Evolutionary conservation across 2,113 vertebrate genomes (phyloP).

Genomic region (Campylorhamphus procurvoides): DNA sequence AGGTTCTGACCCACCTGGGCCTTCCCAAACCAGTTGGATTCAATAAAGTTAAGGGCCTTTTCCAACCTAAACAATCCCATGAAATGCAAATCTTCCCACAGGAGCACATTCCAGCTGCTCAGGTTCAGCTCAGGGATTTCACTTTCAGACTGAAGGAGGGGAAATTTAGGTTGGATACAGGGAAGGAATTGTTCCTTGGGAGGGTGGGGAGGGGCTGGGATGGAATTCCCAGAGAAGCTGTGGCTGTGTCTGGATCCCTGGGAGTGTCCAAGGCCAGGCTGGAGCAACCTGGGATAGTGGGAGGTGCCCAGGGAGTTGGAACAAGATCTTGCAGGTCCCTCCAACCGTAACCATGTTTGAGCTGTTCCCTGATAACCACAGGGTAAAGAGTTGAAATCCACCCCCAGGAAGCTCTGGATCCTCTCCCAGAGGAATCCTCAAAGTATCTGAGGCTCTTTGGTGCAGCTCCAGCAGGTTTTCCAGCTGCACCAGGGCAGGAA

Average conservation of each 20-base stretch:
- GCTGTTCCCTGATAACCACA: not conserved
- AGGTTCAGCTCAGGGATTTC: not conserved
- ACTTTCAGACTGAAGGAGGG: no score
- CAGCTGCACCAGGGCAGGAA: not conserved
- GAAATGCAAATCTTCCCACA: rapidly evolving
- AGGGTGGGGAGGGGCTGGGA: not conserved
- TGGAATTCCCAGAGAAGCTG: not conserved
- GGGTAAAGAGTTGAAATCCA: not conserved
- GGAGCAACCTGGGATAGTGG: rapidly evolving
- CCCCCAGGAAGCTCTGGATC: not conserved
- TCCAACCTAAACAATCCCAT: not conserved
- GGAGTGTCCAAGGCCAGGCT: not conserved
- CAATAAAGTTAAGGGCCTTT: not conserved
- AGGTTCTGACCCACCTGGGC: not conserved
- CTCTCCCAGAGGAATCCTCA: not conserved
- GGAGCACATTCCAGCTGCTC: rapidly evolving
- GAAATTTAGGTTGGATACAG: not conserved
- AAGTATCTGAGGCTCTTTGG: not conserved
- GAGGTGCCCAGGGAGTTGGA: no score
- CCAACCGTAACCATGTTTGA: rapidly evolving
- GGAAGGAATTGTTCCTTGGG: not conserved
- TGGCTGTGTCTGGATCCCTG: not conserved
- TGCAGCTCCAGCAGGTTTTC: not conserved
- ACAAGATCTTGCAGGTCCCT: not conserved
- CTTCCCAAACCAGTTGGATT: not conserved